A percentile compares a stretch with the other conserved stretches of the same genome.
phyloP scores from a whole-genome alignment of 2,113 vertebrate species.

The Urocynchramus pylzowi region DNA sequence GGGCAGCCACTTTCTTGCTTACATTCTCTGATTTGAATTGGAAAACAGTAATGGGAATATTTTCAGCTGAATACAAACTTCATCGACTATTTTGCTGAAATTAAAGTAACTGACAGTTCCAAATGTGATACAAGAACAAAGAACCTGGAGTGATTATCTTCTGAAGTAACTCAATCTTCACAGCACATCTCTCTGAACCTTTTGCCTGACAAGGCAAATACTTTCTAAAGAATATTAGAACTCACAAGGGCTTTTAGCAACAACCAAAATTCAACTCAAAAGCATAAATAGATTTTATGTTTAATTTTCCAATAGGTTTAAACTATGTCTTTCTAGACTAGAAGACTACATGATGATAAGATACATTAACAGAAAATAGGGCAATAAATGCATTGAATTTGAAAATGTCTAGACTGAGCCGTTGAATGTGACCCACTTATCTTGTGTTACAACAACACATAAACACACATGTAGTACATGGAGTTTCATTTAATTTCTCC shows the following conservation, averaged over 20 bases:
- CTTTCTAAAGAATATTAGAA: background rate
- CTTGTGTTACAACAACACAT: background rate
- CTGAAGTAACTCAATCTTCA: background rate
- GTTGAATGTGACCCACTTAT: background rate
- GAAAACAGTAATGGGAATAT: background rate
- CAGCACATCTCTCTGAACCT: background rate
- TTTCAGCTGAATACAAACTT: background rate
- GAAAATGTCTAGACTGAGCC: background rate
- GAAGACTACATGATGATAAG: background rate
- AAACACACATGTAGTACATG: background rate
- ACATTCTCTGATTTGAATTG: background rate
- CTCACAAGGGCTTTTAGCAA: background rate
- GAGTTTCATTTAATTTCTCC: background rate
- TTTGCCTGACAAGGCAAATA: background rate
- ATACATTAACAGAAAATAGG: background rate
- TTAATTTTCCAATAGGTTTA: background rate
- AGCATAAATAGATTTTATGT: background rate
- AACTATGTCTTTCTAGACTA: background rate
- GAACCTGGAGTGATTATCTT: background rate
- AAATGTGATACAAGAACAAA: background rate
- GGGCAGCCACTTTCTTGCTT: background rate
- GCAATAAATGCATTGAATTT: background rate
- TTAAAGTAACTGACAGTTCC: background rate
- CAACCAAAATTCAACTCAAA: background rate
- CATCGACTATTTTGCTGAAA: background rate